Base-by-base conservation (phyloP, 2,888 invertebrate genomes). In the Argyresthia goedartella region DNA sequence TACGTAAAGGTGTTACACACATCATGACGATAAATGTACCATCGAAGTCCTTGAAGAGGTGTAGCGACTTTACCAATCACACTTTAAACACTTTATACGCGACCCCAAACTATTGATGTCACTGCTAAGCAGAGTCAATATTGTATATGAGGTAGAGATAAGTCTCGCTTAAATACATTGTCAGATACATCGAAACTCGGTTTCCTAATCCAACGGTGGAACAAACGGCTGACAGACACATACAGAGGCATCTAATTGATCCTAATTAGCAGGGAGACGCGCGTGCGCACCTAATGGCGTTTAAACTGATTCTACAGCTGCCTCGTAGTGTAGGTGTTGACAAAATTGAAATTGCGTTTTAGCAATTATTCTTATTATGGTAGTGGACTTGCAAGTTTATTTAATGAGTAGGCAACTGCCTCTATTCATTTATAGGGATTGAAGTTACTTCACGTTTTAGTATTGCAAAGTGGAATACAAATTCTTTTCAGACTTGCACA, bases 221-320 rank as follows among this genome's bases (percentile, higher is more conserved):
- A 80, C 76, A 81, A 81, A 78, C 71, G 63, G 57, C 60, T 58
- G 59, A 65, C 63, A 59, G 53, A 56, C 64, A 58, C 64, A 60
- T 60, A 63, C 59, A 63, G 59, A 25, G 25, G 58, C 57, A 56
- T 56, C 67, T 81, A 81, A 84, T 84, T 79, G 78, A 61, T 59
- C 64, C 67, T 79, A 81, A 84, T 84, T 80, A 77, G 67, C 61
- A 64, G 62, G 62, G 60, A 60, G 66, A n/a, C n/a, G 69, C 76
- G 74, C 75, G 69, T 67, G 70, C 69, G 67, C 64, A 63, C 59
- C 61, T 61, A 62, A 55, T 57, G 56, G 57, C 62, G 60, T 56
- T 63, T 73, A 4, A 73, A 78, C 71, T 73, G 71, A 71, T 73
- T 78, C 74, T 73, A 78, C 78, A 76, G 73, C 77, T 50, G 53